Evolutionary conservation across 2,797 vertebrate species (phyloP).

Genomic region (Acanthiza pusilla): DNA sequence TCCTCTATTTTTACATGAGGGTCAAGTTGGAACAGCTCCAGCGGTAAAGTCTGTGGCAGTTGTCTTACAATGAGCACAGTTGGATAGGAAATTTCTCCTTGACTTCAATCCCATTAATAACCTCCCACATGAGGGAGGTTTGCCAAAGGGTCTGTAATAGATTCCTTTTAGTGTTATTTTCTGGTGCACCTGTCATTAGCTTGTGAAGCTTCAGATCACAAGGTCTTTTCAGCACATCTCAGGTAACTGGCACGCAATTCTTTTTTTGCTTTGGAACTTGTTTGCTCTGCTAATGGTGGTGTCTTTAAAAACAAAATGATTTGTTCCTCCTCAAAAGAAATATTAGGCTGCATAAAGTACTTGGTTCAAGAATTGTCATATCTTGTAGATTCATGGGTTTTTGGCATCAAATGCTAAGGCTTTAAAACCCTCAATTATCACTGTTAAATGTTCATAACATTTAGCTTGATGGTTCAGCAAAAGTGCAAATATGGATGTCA

Average conservation of each 20-base stretch:
- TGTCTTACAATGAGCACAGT: neutral
- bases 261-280: neutral
- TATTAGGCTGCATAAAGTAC: neutral
- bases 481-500: neutral
- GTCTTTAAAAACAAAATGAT: neutral
- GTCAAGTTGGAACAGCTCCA: slow-evolving; percentile 2
- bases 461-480: neutral
- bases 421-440: neutral
- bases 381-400: neutral
- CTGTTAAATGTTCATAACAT: neutral
- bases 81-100: slow-evolving; percentile 11
- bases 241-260: neutral
- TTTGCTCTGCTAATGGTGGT: neutral
- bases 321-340: neutral
- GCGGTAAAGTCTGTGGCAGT: neutral
- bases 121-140: neutral
- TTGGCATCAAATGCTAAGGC: neutral
- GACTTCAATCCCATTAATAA: slow-evolving; percentile 47
- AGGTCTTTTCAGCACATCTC: neutral
- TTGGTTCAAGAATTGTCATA: neutral
- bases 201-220: neutral
- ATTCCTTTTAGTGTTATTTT: slow-evolving; percentile 28
- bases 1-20: slow-evolving; percentile 5
- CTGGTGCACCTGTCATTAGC: slow-evolving; percentile 11
- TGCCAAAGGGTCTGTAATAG: neutral